Base-by-base conservation (phyloP, 2,888 invertebrate genomes). In the Buathra laborator region DNA sequence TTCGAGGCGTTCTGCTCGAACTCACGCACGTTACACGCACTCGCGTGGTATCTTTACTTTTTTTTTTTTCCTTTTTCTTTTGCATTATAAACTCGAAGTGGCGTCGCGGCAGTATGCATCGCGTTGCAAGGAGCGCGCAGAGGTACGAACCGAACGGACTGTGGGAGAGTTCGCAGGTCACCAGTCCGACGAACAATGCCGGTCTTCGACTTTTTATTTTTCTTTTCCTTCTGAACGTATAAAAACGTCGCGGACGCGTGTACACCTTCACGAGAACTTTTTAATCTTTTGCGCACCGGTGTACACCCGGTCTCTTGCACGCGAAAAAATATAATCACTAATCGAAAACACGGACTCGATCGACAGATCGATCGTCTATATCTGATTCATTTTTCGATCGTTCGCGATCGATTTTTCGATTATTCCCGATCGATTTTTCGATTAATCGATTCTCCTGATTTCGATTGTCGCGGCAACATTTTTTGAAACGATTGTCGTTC, bases 81-180 rank as follows among this genome's bases (percentile, higher is more conserved):
- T 75, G 81, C 71, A 46, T 48, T 74, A 10, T 32, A 62, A 62
- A 29, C 29, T 6, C 32, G 29, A 62, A 62, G 6, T 12, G 29
- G 29, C 32, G 59, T 29, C 12, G 59, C 12, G 32, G 14, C 59
- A 32, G 29, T 29, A 46, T 48, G 48, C 53, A 62, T 70, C 56
- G 32, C 48, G 72, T 66, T 46, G 56, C 19, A 19, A 71, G 56
- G 43, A 44, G 37, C 66, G 67, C 66, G 48, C 59, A 24, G 51
- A 62, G 16, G 16, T 44, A 51, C 67, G 64, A 71, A 71, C 29
- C 79, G 78, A 74, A 59, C 64, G 80, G 84, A 90, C 90, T 90
- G 92, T 91, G 93, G 92, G 92, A 92, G 91, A 92, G 93, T 92
- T 93, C 93, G 90, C 91, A 91, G 93, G 92, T 93, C 92, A 92